A percentile compares a stretch with the other conserved stretches of the same genome.
Conservation (phyloP, 1,140 invertebrate species). For the Arion vulgaris region DNA sequence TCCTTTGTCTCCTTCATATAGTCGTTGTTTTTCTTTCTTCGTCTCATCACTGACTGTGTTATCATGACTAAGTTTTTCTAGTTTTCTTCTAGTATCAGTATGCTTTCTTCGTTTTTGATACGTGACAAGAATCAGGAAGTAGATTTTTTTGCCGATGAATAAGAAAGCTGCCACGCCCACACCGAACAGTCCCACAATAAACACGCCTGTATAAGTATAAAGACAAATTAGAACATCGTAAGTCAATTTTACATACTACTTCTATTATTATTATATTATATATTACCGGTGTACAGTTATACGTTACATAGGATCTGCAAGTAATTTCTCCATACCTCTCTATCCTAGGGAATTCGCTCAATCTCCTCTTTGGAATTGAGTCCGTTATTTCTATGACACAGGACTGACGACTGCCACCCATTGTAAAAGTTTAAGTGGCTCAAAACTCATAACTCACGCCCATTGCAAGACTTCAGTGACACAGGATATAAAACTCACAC, state of each 20-base stretch:
- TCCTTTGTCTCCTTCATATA: constrained; percentile 11
- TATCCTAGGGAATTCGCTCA: too few relatives aligned
- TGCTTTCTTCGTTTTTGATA: background rate
- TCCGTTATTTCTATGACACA: background rate
- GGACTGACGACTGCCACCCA: too few relatives aligned
- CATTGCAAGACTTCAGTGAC: too few relatives aligned
- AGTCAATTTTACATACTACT: too few relatives aligned
- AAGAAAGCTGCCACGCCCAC: constrained; percentile 54
- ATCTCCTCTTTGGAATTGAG: too few relatives aligned
- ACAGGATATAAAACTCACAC: too few relatives aligned
- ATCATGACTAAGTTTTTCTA: background rate
- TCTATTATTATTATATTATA: too few relatives aligned
- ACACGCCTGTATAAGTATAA: constrained; percentile 50
- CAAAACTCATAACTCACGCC: too few relatives aligned
- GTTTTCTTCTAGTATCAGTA: background rate
- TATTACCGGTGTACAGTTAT: too few relatives aligned
- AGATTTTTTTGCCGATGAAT: constrained; percentile 66
- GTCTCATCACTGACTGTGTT: background rate
- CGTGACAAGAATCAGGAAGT: constrained; percentile 22
- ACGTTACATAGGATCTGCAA: too few relatives aligned
- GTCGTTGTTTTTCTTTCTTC: constrained; percentile 13
- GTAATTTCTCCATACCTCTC: too few relatives aligned
- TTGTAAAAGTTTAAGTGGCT: too few relatives aligned
- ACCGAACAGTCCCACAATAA: constrained; percentile 59
- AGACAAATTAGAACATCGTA: background rate